Evolutionary conservation across 1,140 invertebrate genomes (phyloP).

Genomic region (Lutraria rhynchaena): DNA sequence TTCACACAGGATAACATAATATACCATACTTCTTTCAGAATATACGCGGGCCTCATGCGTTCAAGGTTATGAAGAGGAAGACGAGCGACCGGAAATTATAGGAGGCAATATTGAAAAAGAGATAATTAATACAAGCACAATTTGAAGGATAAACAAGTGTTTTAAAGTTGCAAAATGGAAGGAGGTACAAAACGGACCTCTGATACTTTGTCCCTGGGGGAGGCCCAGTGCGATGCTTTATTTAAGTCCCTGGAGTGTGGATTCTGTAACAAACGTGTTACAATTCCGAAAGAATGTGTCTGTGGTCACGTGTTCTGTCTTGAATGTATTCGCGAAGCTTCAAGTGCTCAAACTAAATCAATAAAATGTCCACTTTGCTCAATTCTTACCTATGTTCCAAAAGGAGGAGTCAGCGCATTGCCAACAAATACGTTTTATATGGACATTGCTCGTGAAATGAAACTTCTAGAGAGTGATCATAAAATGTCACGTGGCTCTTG

Average conservation of each 20-base stretch:
- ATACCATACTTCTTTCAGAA: too few relatives aligned
- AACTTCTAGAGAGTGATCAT: constrained; percentile 2
- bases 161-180: too few relatives aligned
- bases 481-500: constrained; percentile 47
- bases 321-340: constrained; percentile 8
- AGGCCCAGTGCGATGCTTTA: background rate
- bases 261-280: constrained; percentile 38
- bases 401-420: background rate
- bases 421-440: constrained; percentile 34
- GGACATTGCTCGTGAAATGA: constrained; percentile 25
- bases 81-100: too few relatives aligned
- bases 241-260: constrained; percentile 33
- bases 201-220: background rate
- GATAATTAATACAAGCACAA: too few relatives aligned
- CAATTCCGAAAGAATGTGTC: constrained; percentile 18
- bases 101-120: too few relatives aligned
- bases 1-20: too few relatives aligned
- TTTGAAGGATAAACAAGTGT: too few relatives aligned
- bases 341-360: background rate
- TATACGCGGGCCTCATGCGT: too few relatives aligned
- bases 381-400: background rate
- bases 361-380: constrained; percentile 34
- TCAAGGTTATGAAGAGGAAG: too few relatives aligned
- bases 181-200: background rate
- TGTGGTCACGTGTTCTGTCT: constrained; percentile 56